Base-by-base conservation (phyloP, 1,140 invertebrate species). In the Druon quercuslanigerum region DNA sequence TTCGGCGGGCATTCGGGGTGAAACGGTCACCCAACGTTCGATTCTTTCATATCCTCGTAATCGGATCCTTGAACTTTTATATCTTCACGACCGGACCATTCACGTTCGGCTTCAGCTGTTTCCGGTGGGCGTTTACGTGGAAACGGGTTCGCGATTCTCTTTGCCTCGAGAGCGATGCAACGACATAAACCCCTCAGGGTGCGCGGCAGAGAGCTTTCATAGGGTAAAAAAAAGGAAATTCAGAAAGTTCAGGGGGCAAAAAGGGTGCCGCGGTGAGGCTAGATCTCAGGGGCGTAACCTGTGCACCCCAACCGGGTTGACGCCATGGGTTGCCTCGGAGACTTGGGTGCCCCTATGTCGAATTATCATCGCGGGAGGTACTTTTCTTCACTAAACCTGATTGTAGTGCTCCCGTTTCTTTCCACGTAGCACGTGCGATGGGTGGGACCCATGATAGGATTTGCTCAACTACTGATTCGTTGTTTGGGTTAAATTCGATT, bases 121-220 rank as follows among this genome's bases (percentile, higher is more conserved):
- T 91, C 90, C 90, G 90, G 90, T 91, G 90, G 90, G 90, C 90
- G 90, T 90, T 76, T 16, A 88, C 85, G 84, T 86, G 88, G 85
- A 91, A 91, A 91, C 90, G 90, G 90, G 90, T 91, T 91, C 88
- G 89, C 89, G 89, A 91, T 88, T 90, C 82, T 66, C 14, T 87
- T 86, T 83, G 57, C 50, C 60, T 57, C 40, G 74, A 76, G 80
- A 78, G 51, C 70, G 75, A 40, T 66, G 77, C 52, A 77, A 74
- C 77, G 75, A 57, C 80, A 76, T 56, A 60, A 73, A 75, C 80
- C 79, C 80, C 78, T 60, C 72, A 13, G 72, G 40, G 75, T 52
- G 25, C 33, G 71, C 72, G 74, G 40, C 51, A 78, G 73, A 33
- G 51, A 66, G 51, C 66, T 75, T 79, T 81, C 77, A 75, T 66